Evolutionary conservation across 2,888 invertebrate genomes (phyloP).

Genomic region (Pseudococcus longispinus): DNA sequence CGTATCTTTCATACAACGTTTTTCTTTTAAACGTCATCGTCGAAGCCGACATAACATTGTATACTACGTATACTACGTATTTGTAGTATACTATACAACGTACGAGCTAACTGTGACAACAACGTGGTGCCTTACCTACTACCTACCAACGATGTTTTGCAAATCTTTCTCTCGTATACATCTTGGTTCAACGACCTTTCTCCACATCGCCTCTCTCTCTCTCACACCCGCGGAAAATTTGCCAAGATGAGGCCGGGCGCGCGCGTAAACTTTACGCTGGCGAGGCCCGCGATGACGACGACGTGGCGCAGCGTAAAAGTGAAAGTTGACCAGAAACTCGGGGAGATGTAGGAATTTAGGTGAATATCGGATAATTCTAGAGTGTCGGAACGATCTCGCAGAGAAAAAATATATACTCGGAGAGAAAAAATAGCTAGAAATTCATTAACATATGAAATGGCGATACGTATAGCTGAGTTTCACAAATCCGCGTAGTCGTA

Average conservation of each 20-base stretch:
- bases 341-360: slow-evolving; percentile 19
- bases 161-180: not conserved
- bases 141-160: not conserved
- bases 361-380: not conserved
- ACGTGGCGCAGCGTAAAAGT: not conserved
- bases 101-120: not conserved
- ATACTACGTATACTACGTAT: not conserved
- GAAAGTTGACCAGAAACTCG: slow-evolving; percentile 34
- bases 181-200: slow-evolving; percentile 13
- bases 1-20: not conserved
- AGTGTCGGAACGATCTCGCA: not conserved
- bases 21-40: not conserved
- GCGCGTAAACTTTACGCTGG: slow-evolving; percentile 19
- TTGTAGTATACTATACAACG: not conserved
- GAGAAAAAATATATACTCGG: not conserved
- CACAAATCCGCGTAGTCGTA: not conserved
- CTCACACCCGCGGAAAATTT: slow-evolving; percentile 7
- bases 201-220: not conserved
- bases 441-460: not conserved
- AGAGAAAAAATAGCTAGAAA: not conserved
- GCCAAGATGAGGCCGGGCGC: slow-evolving; percentile 5
- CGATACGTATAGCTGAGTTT: not conserved
- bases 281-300: not conserved
- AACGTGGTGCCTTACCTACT: not conserved
- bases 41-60: not conserved